Evolutionary conservation across 1,140 invertebrate species (phyloP), one percentile per base, ranked within the genome.

Genomic region (Bathynomus jamesi): DNA sequence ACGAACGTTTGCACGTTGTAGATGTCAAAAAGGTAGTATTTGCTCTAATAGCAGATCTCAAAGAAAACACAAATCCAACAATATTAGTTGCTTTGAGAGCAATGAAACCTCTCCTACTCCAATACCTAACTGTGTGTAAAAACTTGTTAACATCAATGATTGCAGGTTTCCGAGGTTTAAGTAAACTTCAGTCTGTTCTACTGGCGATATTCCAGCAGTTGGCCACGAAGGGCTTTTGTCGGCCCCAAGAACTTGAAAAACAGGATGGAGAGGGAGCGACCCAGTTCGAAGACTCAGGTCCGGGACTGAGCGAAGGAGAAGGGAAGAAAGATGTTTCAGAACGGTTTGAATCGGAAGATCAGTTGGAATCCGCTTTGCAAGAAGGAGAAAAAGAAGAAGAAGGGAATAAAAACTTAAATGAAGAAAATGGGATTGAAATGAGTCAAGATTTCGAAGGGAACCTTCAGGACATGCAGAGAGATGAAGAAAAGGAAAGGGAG

Each of bases 301-400:
- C 83, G 64, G 96, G 95, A 0, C 83, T 98, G 2, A 94, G 93
- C 0, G 95, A 98, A 76, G 95, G 95, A 0, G 90, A 96, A 69
- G 95, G 95, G 10, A 87, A 91, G 72, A 95, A 93, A 79, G 96
- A 99, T 84, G 93, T 98, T 4, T 98, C 95, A 0, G 95, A 98
- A 67, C 85, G 87, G 80, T 93, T 98, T 32, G 94, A 98, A 82
- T 91, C 86, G 65, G 91, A 98, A 85, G 96, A 98, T 85, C 96
- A 98, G 82, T 81, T 98, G 28, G 95, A 99, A 72, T 94, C 94
- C 78, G 89, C 93, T 0, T 87, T 89, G 79, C 87, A 88, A 67
- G 88, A 88, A 7, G 92, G 89, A n/a, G 88, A 95, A 81, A 87
- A 90, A 75, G 72, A 83, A 79, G 87, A 88, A 64, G 87, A 88